Conservation (phyloP, 1,140 invertebrate species). For the Bombus difficillimus region DNA sequence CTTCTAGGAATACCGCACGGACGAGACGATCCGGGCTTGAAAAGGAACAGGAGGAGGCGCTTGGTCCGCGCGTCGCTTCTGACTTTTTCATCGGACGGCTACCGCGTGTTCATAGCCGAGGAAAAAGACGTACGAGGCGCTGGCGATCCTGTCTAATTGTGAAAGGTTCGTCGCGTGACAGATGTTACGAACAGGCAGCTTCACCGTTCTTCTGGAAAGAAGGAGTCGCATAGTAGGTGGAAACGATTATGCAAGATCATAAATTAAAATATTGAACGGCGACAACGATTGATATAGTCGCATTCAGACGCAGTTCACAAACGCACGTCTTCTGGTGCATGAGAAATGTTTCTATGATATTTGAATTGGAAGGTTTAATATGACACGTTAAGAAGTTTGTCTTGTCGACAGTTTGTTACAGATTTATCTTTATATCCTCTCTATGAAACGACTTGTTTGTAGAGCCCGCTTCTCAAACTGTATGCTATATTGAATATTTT, state of each 20-base stretch:
- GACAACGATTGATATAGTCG: too few relatives aligned
- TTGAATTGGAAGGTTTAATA: too few relatives aligned
- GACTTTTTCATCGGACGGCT: constrained; percentile 6
- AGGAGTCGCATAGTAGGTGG: constrained; percentile 26
- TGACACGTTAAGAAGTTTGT: too few relatives aligned
- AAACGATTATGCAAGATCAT: not conserved
- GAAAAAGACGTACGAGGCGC: constrained; percentile 49
- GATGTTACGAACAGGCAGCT: constrained; percentile 72
- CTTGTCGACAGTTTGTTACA: too few relatives aligned
- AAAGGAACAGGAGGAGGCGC: not conserved
- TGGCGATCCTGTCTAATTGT: constrained; percentile 72
- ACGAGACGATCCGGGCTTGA: not conserved
- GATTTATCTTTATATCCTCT: too few relatives aligned
- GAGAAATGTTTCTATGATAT: too few relatives aligned
- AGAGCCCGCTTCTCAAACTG: too few relatives aligned
- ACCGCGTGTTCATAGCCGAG: constrained; percentile 1
- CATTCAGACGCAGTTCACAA: too few relatives aligned
- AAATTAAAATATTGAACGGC: not conserved
- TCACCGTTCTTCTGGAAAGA: constrained; percentile 64
- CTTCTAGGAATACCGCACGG: not conserved
- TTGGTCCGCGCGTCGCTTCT: not conserved
- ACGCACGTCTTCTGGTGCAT: too few relatives aligned
- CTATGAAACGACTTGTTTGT: too few relatives aligned
- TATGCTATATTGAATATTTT: too few relatives aligned
- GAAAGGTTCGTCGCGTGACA: constrained; percentile 68